These are phyloP conservation scores for Nomada flava DNA, from an alignment of 2,888 invertebrate genomes.

Conservation along the genomic window DNA sequence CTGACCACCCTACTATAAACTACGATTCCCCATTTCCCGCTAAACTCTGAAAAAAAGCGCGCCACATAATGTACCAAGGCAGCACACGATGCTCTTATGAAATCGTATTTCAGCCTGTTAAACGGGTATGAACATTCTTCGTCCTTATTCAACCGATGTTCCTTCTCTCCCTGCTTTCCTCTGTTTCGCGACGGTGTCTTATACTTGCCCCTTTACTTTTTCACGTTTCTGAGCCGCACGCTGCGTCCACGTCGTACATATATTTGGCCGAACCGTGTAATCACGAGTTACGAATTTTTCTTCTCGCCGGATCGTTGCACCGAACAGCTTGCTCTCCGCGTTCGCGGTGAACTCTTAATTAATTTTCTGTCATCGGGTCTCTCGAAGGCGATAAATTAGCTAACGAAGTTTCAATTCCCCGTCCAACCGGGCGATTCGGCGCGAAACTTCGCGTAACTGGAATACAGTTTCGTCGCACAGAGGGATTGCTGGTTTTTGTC, in stretches of 20 bases:
- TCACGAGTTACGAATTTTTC: slow-evolving; percentile 48
- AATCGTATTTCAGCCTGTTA: slow-evolving; percentile 28
- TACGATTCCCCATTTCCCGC: background rate
- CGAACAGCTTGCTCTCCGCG: slow-evolving; percentile 18
- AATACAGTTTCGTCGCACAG: slow-evolving; percentile 47
- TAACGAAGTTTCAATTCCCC: slow-evolving; percentile 59
- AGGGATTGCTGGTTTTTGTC: slow-evolving; percentile 14
- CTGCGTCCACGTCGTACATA: too few relatives aligned
- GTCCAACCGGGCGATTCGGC: slow-evolving; percentile 27
- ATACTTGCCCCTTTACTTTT: slow-evolving; percentile 11
- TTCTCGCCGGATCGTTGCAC: slow-evolving; percentile 3
- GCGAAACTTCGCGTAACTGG: slow-evolving; percentile 46
- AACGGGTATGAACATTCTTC: background rate
- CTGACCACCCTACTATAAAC: background rate
- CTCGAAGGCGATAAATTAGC: slow-evolving; percentile 56
- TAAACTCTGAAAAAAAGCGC: background rate
- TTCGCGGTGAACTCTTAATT: slow-evolving; percentile 51
- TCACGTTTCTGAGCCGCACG: background rate
- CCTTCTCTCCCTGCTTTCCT: slow-evolving; percentile 5
- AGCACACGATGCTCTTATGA: background rate
- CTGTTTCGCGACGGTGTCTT: slow-evolving; percentile 2
- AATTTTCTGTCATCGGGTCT: slow-evolving; percentile 52
- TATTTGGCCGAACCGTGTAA: background rate
- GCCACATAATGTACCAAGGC: background rate
- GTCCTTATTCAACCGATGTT: slow-evolving; percentile 20